Evolutionary conservation across 2,113 vertebrate genomes (phyloP).

Genomic region (Platichthys stellatus): DNA sequence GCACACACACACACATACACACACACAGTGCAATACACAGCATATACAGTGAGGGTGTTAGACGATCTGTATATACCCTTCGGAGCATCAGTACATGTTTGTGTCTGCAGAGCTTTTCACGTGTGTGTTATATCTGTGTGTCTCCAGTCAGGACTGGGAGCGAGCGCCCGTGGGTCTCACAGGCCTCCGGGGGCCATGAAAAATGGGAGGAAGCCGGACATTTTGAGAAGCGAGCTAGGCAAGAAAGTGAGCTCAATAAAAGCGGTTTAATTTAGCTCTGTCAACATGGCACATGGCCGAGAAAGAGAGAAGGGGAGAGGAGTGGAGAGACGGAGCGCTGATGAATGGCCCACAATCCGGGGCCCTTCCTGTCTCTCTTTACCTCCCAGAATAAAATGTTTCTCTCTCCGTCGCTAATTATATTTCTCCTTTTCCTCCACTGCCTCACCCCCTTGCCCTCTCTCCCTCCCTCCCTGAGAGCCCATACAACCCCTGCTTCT

Average conservation of each 20-base stretch:
- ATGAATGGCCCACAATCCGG: constrained; percentile 61
- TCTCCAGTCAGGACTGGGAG: not conserved
- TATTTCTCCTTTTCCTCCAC: not conserved
- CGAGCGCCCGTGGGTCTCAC: constrained; percentile 17
- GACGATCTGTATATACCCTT: not conserved
- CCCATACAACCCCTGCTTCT: constrained; percentile 41
- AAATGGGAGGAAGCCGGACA: constrained; percentile 57
- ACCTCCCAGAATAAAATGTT: constrained; percentile 47
- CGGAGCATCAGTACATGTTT: not conserved
- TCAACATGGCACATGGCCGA: constrained; percentile 75
- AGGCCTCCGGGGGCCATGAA: constrained; percentile 29
- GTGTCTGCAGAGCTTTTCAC: not conserved
- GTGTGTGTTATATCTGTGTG: not conserved
- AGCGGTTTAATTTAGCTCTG: constrained; percentile 79
- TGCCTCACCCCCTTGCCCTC: not conserved
- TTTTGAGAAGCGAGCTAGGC: constrained; percentile 68
- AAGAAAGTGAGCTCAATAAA: constrained; percentile 75
- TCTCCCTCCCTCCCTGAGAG: constrained; percentile 21
- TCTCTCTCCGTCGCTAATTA: constrained; percentile 26
- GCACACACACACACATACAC: constrained; percentile 2
- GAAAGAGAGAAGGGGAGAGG: constrained; percentile 17
- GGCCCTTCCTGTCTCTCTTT: constrained; percentile 38
- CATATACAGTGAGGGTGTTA: not conserved
- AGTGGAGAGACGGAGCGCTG: constrained; percentile 19
- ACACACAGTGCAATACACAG: not conserved